Evolutionary conservation across 2,113 vertebrate genomes (phyloP), one percentile per base, ranked within the genome.

Genomic region (Notothenia coriiceps): DNA sequence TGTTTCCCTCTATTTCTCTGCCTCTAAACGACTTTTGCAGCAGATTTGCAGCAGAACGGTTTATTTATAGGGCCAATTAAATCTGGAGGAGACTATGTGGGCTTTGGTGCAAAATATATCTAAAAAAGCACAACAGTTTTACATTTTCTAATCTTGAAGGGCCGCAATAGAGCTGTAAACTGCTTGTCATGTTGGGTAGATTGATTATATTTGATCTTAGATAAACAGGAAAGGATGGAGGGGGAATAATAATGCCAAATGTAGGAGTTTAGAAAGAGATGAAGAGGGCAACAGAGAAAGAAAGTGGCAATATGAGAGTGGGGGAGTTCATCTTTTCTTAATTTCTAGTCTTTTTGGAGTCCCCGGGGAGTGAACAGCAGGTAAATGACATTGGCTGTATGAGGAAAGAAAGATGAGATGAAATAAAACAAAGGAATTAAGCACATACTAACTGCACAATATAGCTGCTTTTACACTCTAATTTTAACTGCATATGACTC

Each of bases 11-110:
- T 56, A 67, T 83, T 82, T 74, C 68, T 86, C 70, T 85, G 74
- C 81, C 54, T 84, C 40, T 74, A 81, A 91, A 91, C 10, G 55
- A 86, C 79, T 86, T 82, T 82, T 84, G 84, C 70, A 80, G 88
- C 60, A 77, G 83, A 91, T 82, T 82, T 84, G 84, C 70, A 80
- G 88, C 60, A 77, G 83, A 91, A 80, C 74, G 40, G 72, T 91
- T 89, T 92, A 90, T 92, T 89, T 89, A 90, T 89, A 90, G 90
- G 82, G 84, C 85, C 88, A 92, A 93, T 93, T 93, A 91, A 91
- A 91, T 85, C 79, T 77, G 83, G 76, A 91, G 80, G 85, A 88
- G 86, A 88, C 77, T 89, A 68, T 72, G 70, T 89, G 77, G 86
- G 89, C 75, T 88, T 87, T 76, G 79, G 80, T 70, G 73, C 52